Percentiles rank a stretch among this genome's conserved stretches.
Evolutionary conservation across 2,113 vertebrate species (phyloP).

Genomic region (Melanotaenia duboulayi): DNA sequence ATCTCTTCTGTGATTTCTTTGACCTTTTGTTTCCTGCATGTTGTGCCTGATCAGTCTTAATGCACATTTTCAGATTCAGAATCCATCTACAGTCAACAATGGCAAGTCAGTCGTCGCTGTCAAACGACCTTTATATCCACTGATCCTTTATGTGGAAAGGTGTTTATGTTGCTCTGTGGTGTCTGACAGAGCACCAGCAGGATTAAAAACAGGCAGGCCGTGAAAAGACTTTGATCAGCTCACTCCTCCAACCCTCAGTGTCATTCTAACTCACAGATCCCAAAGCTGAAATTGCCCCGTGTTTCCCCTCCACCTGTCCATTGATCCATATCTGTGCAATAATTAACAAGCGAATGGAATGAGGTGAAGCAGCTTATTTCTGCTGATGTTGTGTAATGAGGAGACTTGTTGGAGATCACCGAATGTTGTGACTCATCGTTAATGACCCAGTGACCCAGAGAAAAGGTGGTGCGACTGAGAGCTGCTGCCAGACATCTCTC

Average conservation of each 20-base stretch:
- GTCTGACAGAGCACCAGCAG: slow-evolving; percentile 77
- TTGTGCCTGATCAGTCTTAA: neutral
- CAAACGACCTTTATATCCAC: slow-evolving; percentile 67
- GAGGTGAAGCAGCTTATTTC: slow-evolving; percentile 45
- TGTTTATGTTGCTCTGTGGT: slow-evolving; percentile 66
- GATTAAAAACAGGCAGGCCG: slow-evolving; percentile 66
- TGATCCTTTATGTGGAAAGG: slow-evolving; percentile 68
- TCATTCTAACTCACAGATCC: slow-evolving; percentile 49
- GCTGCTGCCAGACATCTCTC: too few relatives aligned
- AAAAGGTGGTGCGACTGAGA: slow-evolving; percentile 44
- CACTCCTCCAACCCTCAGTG: slow-evolving; percentile 51
- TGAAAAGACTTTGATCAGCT: slow-evolving; percentile 81
- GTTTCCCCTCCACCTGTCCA: slow-evolving; percentile 49
- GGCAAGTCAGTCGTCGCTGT: slow-evolving; percentile 39
- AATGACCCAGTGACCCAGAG: slow-evolving; percentile 65
- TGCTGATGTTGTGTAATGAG: slow-evolving; percentile 44
- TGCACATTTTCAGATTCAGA: slow-evolving; percentile 29
- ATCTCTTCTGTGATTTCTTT: slow-evolving; percentile 60
- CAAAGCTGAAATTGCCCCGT: slow-evolving; percentile 33
- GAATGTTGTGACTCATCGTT: slow-evolving; percentile 24
- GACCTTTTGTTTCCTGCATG: too few relatives aligned
- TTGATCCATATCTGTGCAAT: slow-evolving; percentile 25
- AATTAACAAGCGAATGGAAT: slow-evolving; percentile 24
- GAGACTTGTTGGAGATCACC: slow-evolving; percentile 9
- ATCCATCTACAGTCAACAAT: slow-evolving; percentile 56